These are phyloP conservation scores for Polyploca ridens DNA, from an alignment of 2,888 invertebrate species.

Conservation along the genomic window DNA sequence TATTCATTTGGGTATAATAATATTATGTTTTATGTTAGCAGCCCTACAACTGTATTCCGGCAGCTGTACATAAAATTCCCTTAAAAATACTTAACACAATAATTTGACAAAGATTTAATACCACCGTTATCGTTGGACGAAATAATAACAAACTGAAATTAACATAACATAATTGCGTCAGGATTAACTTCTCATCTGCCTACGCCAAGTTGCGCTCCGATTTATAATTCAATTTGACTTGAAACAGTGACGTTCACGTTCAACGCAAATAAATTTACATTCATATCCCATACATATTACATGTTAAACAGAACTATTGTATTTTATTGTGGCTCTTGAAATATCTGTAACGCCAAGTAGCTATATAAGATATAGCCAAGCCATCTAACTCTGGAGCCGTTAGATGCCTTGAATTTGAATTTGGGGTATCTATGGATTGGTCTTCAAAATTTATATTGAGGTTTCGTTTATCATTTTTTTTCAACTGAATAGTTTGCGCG, in stretches of 20 bases:
- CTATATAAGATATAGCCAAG: no score
- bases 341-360: neutral
- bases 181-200: constrained; percentile 59
- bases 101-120: constrained; percentile 37
- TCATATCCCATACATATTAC: constrained; percentile 11
- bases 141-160: constrained; percentile 55
- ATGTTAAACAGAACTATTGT: constrained; percentile 2
- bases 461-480: no score
- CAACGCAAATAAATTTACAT: constrained; percentile 23
- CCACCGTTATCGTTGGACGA: constrained; percentile 38
- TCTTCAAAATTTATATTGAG: no score
- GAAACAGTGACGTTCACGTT: constrained; percentile 34
- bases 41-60: no score
- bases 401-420: no score
- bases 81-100: neutral
- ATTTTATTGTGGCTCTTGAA: neutral
- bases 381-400: no score
- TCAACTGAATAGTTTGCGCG: no score
- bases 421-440: no score
- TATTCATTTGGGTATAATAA: no score
- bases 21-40: no score
- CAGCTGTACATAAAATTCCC: neutral
- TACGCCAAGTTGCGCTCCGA: constrained; percentile 45
- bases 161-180: constrained; percentile 62
- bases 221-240: constrained; percentile 60